Conservation (phyloP, 2,888 invertebrate genomes). For the Agriopis aurantiaria region DNA sequence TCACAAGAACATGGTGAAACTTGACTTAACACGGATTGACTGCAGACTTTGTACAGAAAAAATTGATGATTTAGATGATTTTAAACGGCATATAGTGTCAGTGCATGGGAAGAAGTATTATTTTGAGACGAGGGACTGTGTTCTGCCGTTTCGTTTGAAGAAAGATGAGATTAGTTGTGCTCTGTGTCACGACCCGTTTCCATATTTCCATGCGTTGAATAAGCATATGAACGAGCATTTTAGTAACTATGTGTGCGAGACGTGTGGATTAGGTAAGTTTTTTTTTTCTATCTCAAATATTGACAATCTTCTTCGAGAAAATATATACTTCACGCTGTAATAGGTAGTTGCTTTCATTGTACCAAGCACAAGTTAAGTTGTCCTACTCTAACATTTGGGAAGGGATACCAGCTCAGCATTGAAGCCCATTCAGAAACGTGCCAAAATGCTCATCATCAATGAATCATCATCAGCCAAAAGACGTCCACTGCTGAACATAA, state of each 20-base stretch:
- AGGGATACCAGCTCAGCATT: too few relatives aligned
- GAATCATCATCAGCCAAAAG: too few relatives aligned
- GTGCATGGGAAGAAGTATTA: constrained; percentile 72
- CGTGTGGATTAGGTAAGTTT: constrained; percentile 73
- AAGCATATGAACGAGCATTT: constrained; percentile 81
- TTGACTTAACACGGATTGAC: constrained; percentile 74
- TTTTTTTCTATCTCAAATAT: too few relatives aligned
- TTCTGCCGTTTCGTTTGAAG: constrained; percentile 69
- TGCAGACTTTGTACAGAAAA: constrained; percentile 67
- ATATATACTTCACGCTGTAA: too few relatives aligned
- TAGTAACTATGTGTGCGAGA: constrained; percentile 78
- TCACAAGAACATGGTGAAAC: constrained; percentile 76
- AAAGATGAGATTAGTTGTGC: constrained; percentile 70
- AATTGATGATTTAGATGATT: constrained; percentile 66
- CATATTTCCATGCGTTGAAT: constrained; percentile 77
- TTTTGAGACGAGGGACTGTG: constrained; percentile 66
- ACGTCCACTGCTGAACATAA: too few relatives aligned
- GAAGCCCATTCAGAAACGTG: too few relatives aligned
- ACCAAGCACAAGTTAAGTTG: too few relatives aligned
- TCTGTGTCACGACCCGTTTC: constrained; percentile 63
- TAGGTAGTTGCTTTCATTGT: too few relatives aligned
- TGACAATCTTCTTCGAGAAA: too few relatives aligned
- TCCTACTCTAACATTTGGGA: too few relatives aligned
- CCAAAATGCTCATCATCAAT: too few relatives aligned
- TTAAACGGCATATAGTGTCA: constrained; percentile 65